phyloP scores from a whole-genome alignment of 2,113 vertebrate genomes.

The Aegotheles bennettii region DNA sequence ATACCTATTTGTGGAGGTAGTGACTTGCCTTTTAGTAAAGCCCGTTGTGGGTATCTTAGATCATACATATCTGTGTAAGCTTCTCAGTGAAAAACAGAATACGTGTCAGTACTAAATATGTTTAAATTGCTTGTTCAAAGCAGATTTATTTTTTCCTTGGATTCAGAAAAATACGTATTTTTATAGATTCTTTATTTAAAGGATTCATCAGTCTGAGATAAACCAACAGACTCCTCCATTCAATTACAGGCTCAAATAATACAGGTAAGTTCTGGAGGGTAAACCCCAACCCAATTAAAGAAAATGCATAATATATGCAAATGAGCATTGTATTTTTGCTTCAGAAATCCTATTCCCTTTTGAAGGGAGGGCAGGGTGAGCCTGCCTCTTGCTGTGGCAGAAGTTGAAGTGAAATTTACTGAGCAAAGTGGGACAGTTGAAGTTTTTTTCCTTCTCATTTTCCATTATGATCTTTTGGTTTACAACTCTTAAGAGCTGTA shows the following conservation, averaged over 20 bases:
- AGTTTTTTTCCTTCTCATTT: background rate
- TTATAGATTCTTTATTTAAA: background rate
- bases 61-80: background rate
- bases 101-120: background rate
- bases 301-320: background rate
- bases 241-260: background rate
- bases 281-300: background rate
- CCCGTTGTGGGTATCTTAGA: background rate
- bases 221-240: background rate
- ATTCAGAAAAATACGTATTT: background rate
- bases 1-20: background rate
- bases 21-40: background rate
- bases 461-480: background rate
- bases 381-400: background rate
- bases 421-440: background rate
- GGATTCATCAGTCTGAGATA: background rate
- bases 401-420: background rate
- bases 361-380: background rate
- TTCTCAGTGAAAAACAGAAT: background rate
- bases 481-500: background rate
- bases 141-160: background rate
- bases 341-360: background rate
- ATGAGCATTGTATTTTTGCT: background rate
- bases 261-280: background rate
- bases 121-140: background rate